Base-by-base conservation (phyloP, 1,140 invertebrate species). In the Saccostrea echinata region DNA sequence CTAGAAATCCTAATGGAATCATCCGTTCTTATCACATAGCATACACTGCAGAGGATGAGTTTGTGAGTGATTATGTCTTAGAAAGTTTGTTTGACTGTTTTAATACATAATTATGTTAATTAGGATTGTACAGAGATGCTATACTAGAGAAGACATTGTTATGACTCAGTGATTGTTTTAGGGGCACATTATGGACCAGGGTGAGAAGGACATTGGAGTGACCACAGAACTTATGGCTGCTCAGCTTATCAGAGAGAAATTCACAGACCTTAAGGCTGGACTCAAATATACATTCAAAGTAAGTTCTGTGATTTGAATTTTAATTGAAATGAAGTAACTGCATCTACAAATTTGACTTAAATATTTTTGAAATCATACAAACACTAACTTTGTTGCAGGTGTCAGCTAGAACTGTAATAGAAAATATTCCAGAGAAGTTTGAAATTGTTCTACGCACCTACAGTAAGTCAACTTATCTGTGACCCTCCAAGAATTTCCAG, bases 201-300 rank as follows among this genome's bases (percentile, higher is more conserved):
- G 86, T 18, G 12, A 76, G 27, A 33, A 11, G 11, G 80, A 82
- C 76, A 51, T 55, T 30, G 12, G 52, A 8, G 85, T 85, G 53
- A 33, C 27, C 13, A 12, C 35, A 18, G 86, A 89, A 76, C 27
- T 76, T 2, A 84, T 89, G 11, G 76, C 61, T 13, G 84, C 81
- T 52, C 76, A 88, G 21, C 52, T 35, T 9, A 83, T 83, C 16
- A 64, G 30, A 18, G 24, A 81, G 24, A 82, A 88, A 4, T 87
- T 91, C 43, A 87, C 33, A 27, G 68, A 86, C 76, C 90, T 93
- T 0, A 88, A 83, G 61, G 92, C 92, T 30, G 92, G 92, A 4
- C 91, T 88, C 52, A 86, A 64, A 8, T 93, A 93, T 53, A 89
- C 87, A n/a, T 91, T 93, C 57, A 76, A 85, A 84, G 92, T 93